Evolutionary conservation across 2,797 vertebrate genomes (phyloP).

Genomic region (Sciurus vulgaris): DNA sequence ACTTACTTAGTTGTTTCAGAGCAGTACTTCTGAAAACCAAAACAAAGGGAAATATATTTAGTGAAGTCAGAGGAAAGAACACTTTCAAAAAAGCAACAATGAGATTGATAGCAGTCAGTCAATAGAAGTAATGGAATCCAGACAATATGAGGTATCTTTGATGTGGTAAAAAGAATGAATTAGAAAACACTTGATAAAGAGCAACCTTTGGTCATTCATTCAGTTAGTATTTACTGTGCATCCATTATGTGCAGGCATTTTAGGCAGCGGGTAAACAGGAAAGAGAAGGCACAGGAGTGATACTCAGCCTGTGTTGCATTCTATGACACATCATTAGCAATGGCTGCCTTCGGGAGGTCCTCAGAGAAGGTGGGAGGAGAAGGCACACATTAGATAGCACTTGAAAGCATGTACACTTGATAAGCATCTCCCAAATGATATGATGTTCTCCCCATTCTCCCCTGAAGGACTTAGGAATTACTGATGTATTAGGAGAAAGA

Average conservation of each 20-base stretch:
- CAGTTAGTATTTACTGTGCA: neutral
- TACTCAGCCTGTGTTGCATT: too few relatives aligned
- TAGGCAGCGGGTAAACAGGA: neutral
- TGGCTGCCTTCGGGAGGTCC: too few relatives aligned
- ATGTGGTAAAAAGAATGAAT: neutral
- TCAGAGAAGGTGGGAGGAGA: too few relatives aligned
- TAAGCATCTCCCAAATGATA: too few relatives aligned
- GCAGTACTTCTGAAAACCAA: neutral
- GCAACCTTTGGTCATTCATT: neutral
- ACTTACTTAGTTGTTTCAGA: neutral
- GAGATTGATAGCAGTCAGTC: neutral
- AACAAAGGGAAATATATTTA: neutral
- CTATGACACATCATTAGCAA: too few relatives aligned
- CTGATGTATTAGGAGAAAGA: too few relatives aligned
- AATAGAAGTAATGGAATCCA: neutral
- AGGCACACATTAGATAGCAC: too few relatives aligned
- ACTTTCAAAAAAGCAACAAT: neutral
- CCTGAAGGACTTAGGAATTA: too few relatives aligned
- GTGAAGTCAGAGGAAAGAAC: neutral
- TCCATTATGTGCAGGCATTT: too few relatives aligned
- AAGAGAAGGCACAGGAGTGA: neutral
- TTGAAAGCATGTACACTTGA: too few relatives aligned
- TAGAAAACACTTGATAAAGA: neutral
- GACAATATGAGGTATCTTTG: neutral
- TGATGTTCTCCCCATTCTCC: too few relatives aligned